Evolutionary conservation across 2,113 vertebrate genomes (phyloP).

Genomic region (Hiodon alosoides): DNA sequence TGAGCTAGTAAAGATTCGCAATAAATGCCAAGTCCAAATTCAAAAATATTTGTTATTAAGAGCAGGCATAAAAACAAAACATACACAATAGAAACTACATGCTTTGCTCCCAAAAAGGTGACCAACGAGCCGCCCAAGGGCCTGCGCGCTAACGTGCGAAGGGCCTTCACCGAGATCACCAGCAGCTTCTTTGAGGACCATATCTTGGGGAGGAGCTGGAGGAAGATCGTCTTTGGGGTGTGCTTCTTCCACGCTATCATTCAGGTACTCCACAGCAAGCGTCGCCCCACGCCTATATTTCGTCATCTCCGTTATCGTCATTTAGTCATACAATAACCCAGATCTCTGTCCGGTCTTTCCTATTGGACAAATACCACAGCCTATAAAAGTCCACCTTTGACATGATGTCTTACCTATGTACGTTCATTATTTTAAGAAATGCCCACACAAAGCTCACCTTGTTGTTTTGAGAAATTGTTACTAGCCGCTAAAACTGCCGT

Average conservation of each 20-base stretch:
- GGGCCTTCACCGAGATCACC: slow-evolving; percentile 70
- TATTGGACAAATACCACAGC: too few relatives aligned
- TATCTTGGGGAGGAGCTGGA: slow-evolving; percentile 61
- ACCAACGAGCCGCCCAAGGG: slow-evolving; percentile 75
- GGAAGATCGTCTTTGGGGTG: slow-evolving; percentile 69
- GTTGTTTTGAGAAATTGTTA: too few relatives aligned
- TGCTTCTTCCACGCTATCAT: slow-evolving; percentile 73
- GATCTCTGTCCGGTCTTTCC: too few relatives aligned
- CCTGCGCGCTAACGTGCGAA: slow-evolving; percentile 66
- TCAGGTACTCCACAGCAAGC: slow-evolving; percentile 47
- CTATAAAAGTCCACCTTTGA: too few relatives aligned
- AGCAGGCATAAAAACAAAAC: too few relatives aligned
- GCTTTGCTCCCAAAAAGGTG: slow-evolving; percentile 46
- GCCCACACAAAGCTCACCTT: too few relatives aligned
- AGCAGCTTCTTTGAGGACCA: slow-evolving; percentile 67
- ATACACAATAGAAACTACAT: background rate
- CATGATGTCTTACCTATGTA: too few relatives aligned
- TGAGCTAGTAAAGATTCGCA: too few relatives aligned
- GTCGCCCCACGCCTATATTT: background rate
- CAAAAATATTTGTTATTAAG: too few relatives aligned
- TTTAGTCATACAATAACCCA: background rate
- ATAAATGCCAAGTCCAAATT: too few relatives aligned
- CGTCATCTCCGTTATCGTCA: background rate
- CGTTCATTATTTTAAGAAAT: too few relatives aligned
- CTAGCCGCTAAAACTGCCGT: too few relatives aligned